phyloP scores from a whole-genome alignment of 1,140 invertebrate genomes.

The Harpegnathos saltator region DNA sequence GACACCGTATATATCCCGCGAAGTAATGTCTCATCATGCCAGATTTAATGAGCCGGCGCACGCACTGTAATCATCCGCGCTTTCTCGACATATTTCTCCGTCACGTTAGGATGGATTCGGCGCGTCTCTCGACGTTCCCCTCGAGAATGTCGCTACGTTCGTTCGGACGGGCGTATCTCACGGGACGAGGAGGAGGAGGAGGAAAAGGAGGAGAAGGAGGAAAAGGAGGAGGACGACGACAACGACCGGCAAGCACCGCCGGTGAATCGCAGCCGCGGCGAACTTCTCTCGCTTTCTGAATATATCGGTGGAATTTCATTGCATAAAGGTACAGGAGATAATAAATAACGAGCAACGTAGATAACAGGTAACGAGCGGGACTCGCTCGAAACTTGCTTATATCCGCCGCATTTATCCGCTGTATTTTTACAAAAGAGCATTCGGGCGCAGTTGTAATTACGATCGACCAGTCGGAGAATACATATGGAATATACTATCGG shows the following conservation, averaged over 20 bases:
- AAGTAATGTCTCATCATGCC: constrained; percentile 1
- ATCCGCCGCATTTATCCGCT: too few relatives aligned
- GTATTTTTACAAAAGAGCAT: too few relatives aligned
- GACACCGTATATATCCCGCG: neutral
- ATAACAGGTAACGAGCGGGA: neutral
- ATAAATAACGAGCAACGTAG: neutral
- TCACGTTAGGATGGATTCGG: neutral
- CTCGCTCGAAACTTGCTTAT: too few relatives aligned
- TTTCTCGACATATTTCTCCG: constrained; percentile 13
- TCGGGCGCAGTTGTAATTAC: too few relatives aligned
- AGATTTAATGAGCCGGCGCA: constrained; percentile 34
- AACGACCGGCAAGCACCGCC: neutral
- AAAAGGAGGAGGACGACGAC: too few relatives aligned
- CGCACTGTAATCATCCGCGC: neutral
- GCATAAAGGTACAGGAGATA: neutral
- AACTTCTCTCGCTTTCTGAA: neutral
- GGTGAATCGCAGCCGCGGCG: neutral
- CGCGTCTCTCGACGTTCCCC: neutral
- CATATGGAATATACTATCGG: too few relatives aligned
- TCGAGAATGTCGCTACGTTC: neutral
- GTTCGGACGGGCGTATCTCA: neutral
- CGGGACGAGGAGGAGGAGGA: too few relatives aligned
- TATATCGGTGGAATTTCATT: neutral
- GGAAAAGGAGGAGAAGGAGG: too few relatives aligned
- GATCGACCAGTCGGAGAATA: too few relatives aligned